phyloP scores from a whole-genome alignment of 1,140 invertebrate species.

The Bicyclus anynana region DNA sequence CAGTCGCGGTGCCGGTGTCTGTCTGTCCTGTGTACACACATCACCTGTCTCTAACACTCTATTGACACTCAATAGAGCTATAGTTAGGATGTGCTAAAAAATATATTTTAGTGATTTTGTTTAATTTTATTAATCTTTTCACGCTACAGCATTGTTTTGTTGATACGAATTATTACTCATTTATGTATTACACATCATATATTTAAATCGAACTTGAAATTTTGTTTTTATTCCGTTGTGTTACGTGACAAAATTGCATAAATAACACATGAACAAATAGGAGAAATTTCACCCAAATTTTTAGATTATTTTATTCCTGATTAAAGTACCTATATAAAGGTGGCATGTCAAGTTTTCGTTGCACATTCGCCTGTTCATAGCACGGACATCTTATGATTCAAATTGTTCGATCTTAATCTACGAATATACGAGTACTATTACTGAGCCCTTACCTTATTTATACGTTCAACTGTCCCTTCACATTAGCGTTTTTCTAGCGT shows the following conservation, averaged over 20 bases:
- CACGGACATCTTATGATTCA: neutral
- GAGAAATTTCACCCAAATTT: too few species aligned
- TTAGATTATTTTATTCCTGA: neutral
- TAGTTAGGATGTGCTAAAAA: neutral
- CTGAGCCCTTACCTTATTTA: too few species aligned
- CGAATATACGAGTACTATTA: neutral
- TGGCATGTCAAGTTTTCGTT: neutral
- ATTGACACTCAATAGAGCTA: neutral
- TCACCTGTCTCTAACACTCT: neutral
- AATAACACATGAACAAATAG: neutral
- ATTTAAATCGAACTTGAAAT: too few species aligned
- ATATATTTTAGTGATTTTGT: neutral
- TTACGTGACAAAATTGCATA: neutral
- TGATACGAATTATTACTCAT: too few species aligned
- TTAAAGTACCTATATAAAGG: neutral
- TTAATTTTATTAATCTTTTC: neutral
- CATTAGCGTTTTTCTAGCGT: too few species aligned
- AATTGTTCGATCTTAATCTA: neutral
- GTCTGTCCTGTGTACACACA: conserved; percentile 11
- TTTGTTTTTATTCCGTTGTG: too few species aligned
- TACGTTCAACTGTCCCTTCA: too few species aligned
- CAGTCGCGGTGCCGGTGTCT: conserved; percentile 56
- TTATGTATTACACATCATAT: too few species aligned
- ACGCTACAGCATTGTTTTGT: neutral
- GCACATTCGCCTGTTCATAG: neutral